Base-by-base conservation (phyloP, 2,797 vertebrate genomes). In the Pangasius larnaudii region DNA sequence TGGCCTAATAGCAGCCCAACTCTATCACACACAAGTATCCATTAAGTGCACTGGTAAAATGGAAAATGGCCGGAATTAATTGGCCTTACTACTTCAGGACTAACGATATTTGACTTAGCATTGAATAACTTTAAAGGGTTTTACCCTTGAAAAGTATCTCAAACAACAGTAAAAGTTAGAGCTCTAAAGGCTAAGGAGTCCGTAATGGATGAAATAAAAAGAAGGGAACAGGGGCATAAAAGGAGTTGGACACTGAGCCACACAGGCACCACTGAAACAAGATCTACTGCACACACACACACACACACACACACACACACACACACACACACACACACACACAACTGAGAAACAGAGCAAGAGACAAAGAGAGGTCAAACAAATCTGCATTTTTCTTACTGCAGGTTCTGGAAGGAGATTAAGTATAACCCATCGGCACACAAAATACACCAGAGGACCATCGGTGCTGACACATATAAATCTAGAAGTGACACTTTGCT, bases 211-310 rank as follows among this genome's bases (percentile, higher is more conserved):
- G 85, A 88, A 88, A 75, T 72, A 85, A 83, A 81, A 82, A 86
- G 8, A 79, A 59, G n/a, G 53, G 67, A 87, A 82, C 67, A 51
- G 71, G 83, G 85, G 72, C 85, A 86, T n/a, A 8, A 77, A 86
- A 89, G 87, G 85, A 91, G 89, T 85, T 81, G 83, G 84, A 87
- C 87, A 84, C 36, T 84, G 91, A 91, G 91, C 87, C 91, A 95
- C 91, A 0, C 93, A 95, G 1, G 95, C 95, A 74, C 95, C 95
- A 95, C 91, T 51, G 91, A 90, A 91, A 92, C 90, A 75, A 86
- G 86, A 92, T 92, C 74, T 88, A 90, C 83, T 85, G 72, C 88
- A 61, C 36, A 22, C 18, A 30, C 51, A 36, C n/a, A 53, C 77
- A 46, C 53, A 74, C 49, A 85, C 36, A 27, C 18, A 67, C 46